Evolutionary conservation across 2,888 invertebrate genomes (phyloP), one percentile per base, ranked within the genome.

Genomic region (Cartodere bifasciata): DNA sequence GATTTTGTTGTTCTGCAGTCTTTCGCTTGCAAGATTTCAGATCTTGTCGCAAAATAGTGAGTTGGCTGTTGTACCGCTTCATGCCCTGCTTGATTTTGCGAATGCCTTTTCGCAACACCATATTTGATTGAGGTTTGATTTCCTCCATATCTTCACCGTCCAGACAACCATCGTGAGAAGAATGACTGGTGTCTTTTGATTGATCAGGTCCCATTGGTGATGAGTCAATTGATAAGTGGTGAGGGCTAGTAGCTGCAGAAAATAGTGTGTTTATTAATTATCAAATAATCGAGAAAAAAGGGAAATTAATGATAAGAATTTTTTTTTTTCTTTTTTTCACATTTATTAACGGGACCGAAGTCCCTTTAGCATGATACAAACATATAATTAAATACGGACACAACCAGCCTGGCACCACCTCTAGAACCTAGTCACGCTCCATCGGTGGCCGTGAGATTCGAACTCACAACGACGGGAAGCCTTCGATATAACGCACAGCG

Each of bases 31-130:
- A 85, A 37, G 70, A 72, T 44, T 81, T 73, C 31, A 88, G 58
- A 50, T 87, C 87, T 49, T 78, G 78, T 34, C 83, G 74, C 53
- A 86, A 62, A 30, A 82, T 68, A 9, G 82, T 75, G 45, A 87
- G 58, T 52, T 86, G 86, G 53, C 79, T 82, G 51, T 82, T 86
- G 62, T 85, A 85, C 65, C 77, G 72, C 56, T 83, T 86, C 85
- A 87, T 86, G 41, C 85, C 84, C 56, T 85, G 84, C 50, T 85
- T 85, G 45, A 87, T 86, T 58, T 84, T 82, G 40, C 83, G 74
- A 56, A 87, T 85, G 48, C 85, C 72, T 60, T 86, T 86, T 40
- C 86, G 69, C 38, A 87, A 66, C 40, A 85, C 84, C 77, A 85
- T 84, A 49, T 84, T 85, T 45, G 81, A 81, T 56, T 84, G 85